phyloP scores from a whole-genome alignment of 2,797 vertebrate genomes.

The Artibeus lituratus region DNA sequence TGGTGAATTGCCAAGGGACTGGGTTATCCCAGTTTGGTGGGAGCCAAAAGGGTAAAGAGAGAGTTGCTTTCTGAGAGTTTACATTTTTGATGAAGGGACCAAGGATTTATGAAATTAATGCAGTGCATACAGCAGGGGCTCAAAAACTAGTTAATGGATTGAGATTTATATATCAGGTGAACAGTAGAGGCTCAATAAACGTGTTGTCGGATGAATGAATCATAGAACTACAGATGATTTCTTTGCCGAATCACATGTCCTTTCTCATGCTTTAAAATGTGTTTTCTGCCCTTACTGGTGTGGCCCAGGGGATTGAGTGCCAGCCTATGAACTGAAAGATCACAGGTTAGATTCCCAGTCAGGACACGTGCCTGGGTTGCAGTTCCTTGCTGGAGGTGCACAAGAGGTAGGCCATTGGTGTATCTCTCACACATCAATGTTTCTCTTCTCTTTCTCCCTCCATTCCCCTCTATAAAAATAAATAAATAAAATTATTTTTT shows the following conservation, averaged over 20 bases:
- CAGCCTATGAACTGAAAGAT: too few relatives aligned
- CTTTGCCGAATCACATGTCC: neutral
- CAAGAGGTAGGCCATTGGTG: too few relatives aligned
- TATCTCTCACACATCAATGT: too few relatives aligned
- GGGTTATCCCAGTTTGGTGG: neutral
- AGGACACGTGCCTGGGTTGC: too few relatives aligned
- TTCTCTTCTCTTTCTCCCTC: too few relatives aligned
- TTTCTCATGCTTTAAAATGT: neutral
- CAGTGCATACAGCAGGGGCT: neutral
- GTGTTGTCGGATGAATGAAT: conserved; percentile 6
- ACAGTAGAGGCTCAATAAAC: neutral
- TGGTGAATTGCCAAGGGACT: neutral
- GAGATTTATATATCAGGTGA: neutral
- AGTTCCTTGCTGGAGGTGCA: too few relatives aligned
- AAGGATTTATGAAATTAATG: neutral
- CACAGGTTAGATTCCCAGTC: too few relatives aligned
- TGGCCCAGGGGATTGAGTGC: too few relatives aligned
- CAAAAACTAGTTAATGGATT: neutral
- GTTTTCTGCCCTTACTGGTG: neutral
- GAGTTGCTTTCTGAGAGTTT: neutral
- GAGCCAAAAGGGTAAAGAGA: conserved; percentile 13
- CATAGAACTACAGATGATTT: neutral
- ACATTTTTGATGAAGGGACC: conserved; percentile 13
- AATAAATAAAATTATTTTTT: too few relatives aligned
- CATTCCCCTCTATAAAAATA: too few relatives aligned